A percentile compares a stretch with the other conserved stretches of the same genome.
These are phyloP conservation scores for Platycercus adscitus DNA, from an alignment of 2,113 vertebrate genomes.

Conservation along the genomic window DNA sequence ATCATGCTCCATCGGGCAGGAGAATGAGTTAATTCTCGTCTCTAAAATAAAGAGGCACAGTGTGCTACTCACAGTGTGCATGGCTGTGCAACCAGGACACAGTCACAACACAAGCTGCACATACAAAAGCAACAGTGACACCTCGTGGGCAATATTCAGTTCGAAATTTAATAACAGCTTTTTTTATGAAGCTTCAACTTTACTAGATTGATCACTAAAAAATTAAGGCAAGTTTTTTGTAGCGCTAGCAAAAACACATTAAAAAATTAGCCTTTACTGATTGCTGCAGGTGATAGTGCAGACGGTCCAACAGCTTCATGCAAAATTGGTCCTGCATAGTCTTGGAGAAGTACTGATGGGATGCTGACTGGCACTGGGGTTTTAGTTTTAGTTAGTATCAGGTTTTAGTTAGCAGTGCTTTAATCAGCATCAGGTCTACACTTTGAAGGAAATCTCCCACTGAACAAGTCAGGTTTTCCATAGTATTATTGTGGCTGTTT, in stretches of 20 bases:
- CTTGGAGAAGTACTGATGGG: background rate
- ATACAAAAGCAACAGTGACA: constrained; percentile 55
- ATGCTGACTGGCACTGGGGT: too few relatives aligned
- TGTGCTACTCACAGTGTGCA: accelerated
- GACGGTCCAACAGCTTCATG: background rate
- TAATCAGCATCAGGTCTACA: background rate
- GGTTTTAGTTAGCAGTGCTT: background rate
- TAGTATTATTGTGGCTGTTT: background rate
- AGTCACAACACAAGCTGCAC: accelerated
- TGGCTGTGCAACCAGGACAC: accelerated
- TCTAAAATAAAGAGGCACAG: background rate
- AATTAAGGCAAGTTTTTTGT: background rate
- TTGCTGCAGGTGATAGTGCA: background rate
- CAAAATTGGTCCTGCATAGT: background rate
- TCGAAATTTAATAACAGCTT: accelerated
- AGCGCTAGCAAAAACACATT: background rate
- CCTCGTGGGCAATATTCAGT: constrained; percentile 40
- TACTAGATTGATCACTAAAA: accelerated
- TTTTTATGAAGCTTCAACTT: background rate
- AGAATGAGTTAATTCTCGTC: background rate
- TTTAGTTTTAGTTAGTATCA: background rate
- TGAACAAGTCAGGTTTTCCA: background rate
- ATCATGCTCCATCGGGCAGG: background rate
- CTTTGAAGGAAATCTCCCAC: background rate
- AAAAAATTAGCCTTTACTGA: background rate